Evolutionary conservation across 2,888 invertebrate genomes (phyloP), one percentile per base, ranked within the genome.

Genomic region (Calameuta pallipes): DNA sequence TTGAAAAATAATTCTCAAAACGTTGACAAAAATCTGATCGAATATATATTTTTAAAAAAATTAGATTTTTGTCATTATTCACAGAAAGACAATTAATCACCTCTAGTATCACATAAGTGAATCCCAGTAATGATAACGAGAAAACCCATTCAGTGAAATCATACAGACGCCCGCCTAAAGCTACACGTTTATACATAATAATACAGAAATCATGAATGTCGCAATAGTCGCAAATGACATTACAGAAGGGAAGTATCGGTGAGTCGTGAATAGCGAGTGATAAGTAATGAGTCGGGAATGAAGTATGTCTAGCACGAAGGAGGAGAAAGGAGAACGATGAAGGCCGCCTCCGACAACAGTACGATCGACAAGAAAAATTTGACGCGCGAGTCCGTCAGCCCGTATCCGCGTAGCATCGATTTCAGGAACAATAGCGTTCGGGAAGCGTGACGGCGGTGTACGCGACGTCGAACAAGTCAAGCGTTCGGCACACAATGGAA

Each of bases 401-500:
- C 76, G 75, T 70, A 78, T 71, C 56, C 81, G 80, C 83, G 81
- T 81, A 86, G 89, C 90, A 89, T 90, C 89, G 89, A 90, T 90
- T 90, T 89, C 89, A 85, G 85, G 86, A 89, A 89, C 89, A 88
- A 87, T 87, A 85, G 75, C 73, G 73, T 76, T 73, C 73, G 73
- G 73, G 78, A 76, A 76, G 75, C 78, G 78, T 76, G 78, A 70
- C 76, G 76, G 75, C 78, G 73, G 78, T 71, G 73, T 81, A 78
- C 82, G 79, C 75, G 78, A 75, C 87, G 88, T 87, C 87, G 87
- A 87, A 81, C 88, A 88, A 90, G 91, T 90, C 90, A 90, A 91
- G 90, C 90, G 89, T 89, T 88, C 83, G 81, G 82, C 86, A 85
- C 87, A 91, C 90, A 91, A 91, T 91, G 83, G 87, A 89, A 84